phyloP scores from a whole-genome alignment of 35 echinoderm and acorn worm genomes.

The Apostichopus parvimensis region DNA sequence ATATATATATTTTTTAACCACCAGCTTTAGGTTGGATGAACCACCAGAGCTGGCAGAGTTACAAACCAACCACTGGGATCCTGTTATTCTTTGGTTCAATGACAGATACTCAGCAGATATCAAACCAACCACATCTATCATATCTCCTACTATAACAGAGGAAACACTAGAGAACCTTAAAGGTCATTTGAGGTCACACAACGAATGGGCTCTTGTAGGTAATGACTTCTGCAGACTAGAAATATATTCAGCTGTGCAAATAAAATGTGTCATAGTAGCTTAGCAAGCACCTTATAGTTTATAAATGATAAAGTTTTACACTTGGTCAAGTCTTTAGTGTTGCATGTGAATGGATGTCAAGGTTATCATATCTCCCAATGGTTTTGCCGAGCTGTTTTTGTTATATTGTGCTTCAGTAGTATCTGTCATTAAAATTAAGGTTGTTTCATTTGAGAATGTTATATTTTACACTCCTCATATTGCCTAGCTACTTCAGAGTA shows the following conservation, averaged over 20 bases:
- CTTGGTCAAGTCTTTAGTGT: background rate
- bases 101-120: slow-evolving; percentile 75
- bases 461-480: too few species aligned
- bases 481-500: too few species aligned
- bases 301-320: too few species aligned
- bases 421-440: too few species aligned
- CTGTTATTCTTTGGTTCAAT: slow-evolving; percentile 89
- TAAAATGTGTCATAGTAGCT: too few species aligned
- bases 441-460: too few species aligned
- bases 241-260: too few species aligned
- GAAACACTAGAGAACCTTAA: slow-evolving; percentile 53
- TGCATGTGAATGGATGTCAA: background rate
- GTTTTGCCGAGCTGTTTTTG: too few species aligned
- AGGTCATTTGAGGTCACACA: slow-evolving; percentile 76
- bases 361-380: background rate
- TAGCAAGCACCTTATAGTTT: too few species aligned
- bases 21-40: slow-evolving; percentile 82
- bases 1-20: too few species aligned
- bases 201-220: slow-evolving; percentile 90
- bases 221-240: background rate
- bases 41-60: slow-evolving; percentile 79
- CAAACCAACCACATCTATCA: slow-evolving; percentile 67
- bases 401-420: too few species aligned
- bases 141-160: slow-evolving; percentile 71
- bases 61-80: slow-evolving; percentile 87